phyloP scores from a whole-genome alignment of 2,888 invertebrate species.

The Myopa tessellatipennis region DNA sequence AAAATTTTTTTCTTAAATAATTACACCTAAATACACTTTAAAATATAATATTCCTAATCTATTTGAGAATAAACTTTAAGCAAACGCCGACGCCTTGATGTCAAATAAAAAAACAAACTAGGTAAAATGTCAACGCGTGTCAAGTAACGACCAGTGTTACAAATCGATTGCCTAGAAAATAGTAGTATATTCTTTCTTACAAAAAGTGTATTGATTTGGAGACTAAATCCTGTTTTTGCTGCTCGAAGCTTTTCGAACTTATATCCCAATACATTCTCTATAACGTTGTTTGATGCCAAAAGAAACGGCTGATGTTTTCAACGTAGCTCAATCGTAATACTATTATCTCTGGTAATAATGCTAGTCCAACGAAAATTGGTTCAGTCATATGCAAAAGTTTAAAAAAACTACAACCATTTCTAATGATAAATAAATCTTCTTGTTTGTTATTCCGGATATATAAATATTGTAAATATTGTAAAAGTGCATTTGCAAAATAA shows the following conservation, averaged over 20 bases:
- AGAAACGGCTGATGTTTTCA: background rate
- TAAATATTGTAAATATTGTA: no score
- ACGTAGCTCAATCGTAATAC: no score
- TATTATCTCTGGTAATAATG: no score
- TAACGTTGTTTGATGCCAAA: background rate
- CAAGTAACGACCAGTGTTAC: background rate
- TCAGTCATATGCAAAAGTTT: no score
- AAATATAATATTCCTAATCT: background rate
- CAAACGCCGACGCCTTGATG: constrained; percentile 1
- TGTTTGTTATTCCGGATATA: no score
- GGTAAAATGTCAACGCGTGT: background rate
- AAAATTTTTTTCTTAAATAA: background rate
- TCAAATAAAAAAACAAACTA: background rate
- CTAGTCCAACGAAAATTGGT: no score
- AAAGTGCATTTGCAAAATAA: no score
- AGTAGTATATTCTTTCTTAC: background rate
- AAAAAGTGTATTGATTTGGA: background rate
- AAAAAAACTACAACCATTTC: no score
- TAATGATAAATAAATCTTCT: no score
- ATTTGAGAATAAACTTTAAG: background rate
- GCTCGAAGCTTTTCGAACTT: background rate
- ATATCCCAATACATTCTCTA: background rate
- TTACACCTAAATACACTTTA: background rate
- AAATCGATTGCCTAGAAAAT: background rate
- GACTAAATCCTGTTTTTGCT: background rate